These are phyloP conservation scores for Lepisosteus oculatus DNA, from an alignment of 2,113 vertebrate genomes.

Conservation along the genomic window DNA sequence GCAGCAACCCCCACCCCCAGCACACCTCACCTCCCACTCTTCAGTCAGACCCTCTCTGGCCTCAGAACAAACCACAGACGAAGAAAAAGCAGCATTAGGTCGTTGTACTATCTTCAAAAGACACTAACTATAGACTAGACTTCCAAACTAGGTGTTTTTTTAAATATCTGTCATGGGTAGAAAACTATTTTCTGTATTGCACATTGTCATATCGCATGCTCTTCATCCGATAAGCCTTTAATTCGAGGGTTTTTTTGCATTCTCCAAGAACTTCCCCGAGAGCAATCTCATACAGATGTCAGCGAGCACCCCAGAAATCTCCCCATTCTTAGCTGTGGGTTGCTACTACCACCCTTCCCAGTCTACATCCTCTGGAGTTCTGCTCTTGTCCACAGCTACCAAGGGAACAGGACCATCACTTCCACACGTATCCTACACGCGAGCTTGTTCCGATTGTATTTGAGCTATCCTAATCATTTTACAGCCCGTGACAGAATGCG, in stretches of 20 bases:
- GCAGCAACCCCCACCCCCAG: constrained; percentile 62
- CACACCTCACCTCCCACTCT: constrained; percentile 69
- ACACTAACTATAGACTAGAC: constrained; percentile 69
- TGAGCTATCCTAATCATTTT: too few relatives aligned
- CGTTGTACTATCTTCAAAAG: constrained; percentile 78
- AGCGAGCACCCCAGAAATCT: constrained; percentile 3
- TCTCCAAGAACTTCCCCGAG: constrained; percentile 1
- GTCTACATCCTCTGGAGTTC: too few relatives aligned
- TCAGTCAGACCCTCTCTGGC: constrained; percentile 61
- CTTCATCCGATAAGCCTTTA: constrained; percentile 53
- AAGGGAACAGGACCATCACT: too few relatives aligned
- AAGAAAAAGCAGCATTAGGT: constrained; percentile 81
- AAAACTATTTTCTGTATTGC: constrained; percentile 84
- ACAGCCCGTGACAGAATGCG: background rate
- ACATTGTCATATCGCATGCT: constrained; percentile 81
- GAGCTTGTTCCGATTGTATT: too few relatives aligned
- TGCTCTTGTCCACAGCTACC: too few relatives aligned
- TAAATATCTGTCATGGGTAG: constrained; percentile 62
- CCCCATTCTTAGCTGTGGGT: background rate
- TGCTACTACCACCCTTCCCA: too few relatives aligned
- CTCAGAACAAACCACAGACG: constrained; percentile 47
- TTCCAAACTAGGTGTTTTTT: constrained; percentile 59
- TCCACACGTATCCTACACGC: too few relatives aligned
- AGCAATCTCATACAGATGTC: background rate
- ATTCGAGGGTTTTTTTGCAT: constrained; percentile 16